Percentiles rank a stretch among this genome's conserved stretches.
phyloP scores from a whole-genome alignment of 2,113 vertebrate species.

The Megaceryle maxima region DNA sequence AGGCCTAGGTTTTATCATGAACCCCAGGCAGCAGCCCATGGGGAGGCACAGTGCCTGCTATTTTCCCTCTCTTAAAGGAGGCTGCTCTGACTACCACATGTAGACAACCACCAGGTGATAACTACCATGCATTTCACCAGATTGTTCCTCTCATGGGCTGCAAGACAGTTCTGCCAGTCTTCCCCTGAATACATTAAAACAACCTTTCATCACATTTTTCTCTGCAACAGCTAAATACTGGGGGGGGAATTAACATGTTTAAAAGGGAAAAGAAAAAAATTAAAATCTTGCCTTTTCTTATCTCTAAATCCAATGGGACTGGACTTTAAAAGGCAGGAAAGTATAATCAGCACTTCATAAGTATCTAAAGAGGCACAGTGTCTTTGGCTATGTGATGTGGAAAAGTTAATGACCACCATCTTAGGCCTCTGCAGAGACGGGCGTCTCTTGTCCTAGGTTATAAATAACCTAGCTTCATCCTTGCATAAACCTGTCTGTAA shows the following conservation, averaged over 20 bases:
- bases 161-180: not conserved
- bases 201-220: not conserved
- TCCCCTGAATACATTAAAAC: not conserved
- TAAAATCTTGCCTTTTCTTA: not conserved
- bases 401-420: constrained; percentile 7
- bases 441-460: not conserved
- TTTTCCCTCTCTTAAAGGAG: not conserved
- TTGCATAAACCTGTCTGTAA: not conserved
- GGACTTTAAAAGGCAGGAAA: not conserved
- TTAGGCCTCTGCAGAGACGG: not conserved
- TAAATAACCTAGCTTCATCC: not conserved
- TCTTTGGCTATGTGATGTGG: not conserved
- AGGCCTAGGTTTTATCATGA: not conserved
- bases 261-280: not conserved
- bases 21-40: not conserved
- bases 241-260: not conserved
- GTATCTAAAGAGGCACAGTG: not conserved
- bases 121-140: not conserved
- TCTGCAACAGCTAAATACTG: not conserved
- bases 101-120: not conserved
- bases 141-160: not conserved
- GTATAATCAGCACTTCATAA: not conserved
- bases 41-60: not conserved
- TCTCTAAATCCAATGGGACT: not conserved
- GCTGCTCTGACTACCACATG: not conserved